phyloP scores from a whole-genome alignment of 2,888 invertebrate genomes.

The Apoderus coryli region DNA sequence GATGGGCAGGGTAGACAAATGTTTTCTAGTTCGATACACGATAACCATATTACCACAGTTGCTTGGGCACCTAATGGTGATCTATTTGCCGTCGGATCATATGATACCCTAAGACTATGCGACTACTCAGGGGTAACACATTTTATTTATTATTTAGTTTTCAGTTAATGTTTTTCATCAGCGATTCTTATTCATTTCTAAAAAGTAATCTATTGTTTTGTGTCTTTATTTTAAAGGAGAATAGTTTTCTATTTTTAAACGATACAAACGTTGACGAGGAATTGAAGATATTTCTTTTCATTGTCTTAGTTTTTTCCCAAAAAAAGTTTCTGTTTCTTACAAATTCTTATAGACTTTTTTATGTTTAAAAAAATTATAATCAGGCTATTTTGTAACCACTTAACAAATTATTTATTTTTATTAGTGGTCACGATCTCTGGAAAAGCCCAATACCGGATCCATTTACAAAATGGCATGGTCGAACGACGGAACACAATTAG shows the following conservation, averaged over 20 bases:
- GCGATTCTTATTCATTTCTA: no score
- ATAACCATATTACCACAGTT: constrained; percentile 81
- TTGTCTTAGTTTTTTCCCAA: no score
- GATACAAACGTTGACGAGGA: no score
- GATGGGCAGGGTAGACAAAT: constrained; percentile 80
- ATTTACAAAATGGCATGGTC: constrained; percentile 88
- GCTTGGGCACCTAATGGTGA: constrained; percentile 88
- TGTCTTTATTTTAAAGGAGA: no score
- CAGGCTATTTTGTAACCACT: no score
- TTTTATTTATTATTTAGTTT: no score
- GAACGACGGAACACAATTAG: constrained; percentile 87
- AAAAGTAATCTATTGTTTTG: no score
- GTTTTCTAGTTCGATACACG: constrained; percentile 71
- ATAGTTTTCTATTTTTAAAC: no score
- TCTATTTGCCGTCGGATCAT: constrained; percentile 84
- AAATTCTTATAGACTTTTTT: no score
- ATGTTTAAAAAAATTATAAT: no score
- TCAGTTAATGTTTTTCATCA: neutral
- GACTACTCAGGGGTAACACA: constrained; percentile 87
- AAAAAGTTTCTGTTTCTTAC: neutral
- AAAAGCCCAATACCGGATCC: constrained; percentile 79
- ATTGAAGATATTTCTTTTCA: no score
- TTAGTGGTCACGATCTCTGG: constrained; percentile 89
- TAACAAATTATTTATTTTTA: constrained; percentile 8
- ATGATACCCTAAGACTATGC: constrained; percentile 82